Base-by-base conservation (phyloP, 2,888 invertebrate genomes). In the Deroplatys truncata region DNA sequence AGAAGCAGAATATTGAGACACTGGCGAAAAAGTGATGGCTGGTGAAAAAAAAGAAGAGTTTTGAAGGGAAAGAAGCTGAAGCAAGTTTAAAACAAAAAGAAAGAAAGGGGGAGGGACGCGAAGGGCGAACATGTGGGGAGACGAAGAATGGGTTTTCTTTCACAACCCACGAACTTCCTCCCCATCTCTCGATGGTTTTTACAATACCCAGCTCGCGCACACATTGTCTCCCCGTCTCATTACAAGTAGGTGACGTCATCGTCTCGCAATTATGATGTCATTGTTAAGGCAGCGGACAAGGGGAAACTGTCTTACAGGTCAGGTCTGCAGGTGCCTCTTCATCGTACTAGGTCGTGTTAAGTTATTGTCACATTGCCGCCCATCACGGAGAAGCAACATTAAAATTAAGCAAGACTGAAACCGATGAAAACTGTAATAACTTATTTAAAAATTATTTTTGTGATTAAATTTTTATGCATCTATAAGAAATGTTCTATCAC, bases 191-290 rank as follows among this genome's bases (percentile, higher is more conserved):
- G 56, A 72, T 72, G 56, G 56, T 72, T 72, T 43, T 72, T 72
- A 72, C 56, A 72, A 72, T 72, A 20, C 56, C 20, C 56, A 16
- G 56, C 56, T 72, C 56, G 56, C 56, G 56, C 56, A 5, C 56
- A 72, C 56, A 72, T 72, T 56, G 56, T 56, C 56, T 56, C 56
- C 35, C 56, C 16, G 56, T 72, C 56, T 72, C 56, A 72, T 72
- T 72, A 72, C 56, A 72, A 72, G 56, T 72, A 72, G 86, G 25
- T 87, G 87, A 87, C 87, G 87, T 87, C 87, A 87, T 83, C 83
- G 20, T 82, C 83, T 31, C 87, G 83, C 87, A 43, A 83, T 87
- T 87, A 83, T 83, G 87, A 87, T 87, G 87, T 82, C 87, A 87
- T 87, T 87, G 87, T 87, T 82, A 49, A 82, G 49, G 87, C 13